phyloP scores from a whole-genome alignment of 2,888 invertebrate genomes.

The Calameuta filiformis region DNA sequence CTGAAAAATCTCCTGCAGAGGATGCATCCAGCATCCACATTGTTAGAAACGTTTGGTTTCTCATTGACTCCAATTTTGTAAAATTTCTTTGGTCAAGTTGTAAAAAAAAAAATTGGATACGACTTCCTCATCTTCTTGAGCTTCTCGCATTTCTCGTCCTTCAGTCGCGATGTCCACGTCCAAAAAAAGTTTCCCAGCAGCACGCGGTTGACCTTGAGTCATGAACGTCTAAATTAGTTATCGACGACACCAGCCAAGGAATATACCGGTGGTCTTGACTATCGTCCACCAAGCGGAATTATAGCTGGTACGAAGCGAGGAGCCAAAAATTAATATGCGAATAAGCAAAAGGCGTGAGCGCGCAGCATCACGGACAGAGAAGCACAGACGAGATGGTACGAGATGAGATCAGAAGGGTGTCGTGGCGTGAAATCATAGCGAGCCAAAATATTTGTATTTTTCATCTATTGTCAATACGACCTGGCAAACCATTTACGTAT shows the following conservation, averaged over 20 bases:
- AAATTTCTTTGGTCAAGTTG: background rate
- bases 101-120: background rate
- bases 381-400: background rate
- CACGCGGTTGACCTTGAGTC: background rate
- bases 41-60: background rate
- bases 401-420: slow-evolving; percentile 23
- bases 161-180: background rate
- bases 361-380: background rate
- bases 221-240: background rate
- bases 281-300: background rate
- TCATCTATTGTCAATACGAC: background rate
- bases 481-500: slow-evolving; percentile 10
- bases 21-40: background rate
- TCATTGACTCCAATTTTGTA: background rate
- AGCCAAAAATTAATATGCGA: background rate
- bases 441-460: slow-evolving; percentile 57
- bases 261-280: background rate
- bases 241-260: background rate
- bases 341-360: background rate
- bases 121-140: background rate
- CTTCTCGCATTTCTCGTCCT: background rate
- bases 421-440: slow-evolving; percentile 50
- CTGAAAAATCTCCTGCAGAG: background rate
- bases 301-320: background rate
- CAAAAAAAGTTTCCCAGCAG: background rate